phyloP scores from a whole-genome alignment of 2,888 invertebrate genomes.

The Synergus japonicus region DNA sequence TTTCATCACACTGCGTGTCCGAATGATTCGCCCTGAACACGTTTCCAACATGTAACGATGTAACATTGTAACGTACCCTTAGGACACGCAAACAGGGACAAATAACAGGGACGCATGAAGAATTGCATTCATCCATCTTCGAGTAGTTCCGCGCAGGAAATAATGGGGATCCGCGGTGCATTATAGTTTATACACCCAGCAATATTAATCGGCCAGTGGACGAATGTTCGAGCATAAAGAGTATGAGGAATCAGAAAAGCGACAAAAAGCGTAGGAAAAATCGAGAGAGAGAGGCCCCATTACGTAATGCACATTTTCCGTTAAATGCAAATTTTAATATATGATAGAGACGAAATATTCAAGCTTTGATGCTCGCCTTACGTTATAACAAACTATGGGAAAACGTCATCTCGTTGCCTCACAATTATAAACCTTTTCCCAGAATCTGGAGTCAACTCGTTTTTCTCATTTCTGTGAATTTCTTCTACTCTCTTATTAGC shows the following conservation, averaged over 20 bases:
- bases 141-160: conserved; percentile 48
- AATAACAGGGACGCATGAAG: conserved; percentile 55
- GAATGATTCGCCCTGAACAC: conserved; percentile 58
- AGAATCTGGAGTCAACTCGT: conserved; percentile 5
- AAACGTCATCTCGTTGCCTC: conserved; percentile 28
- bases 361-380: conserved; percentile 12
- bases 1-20: conserved; percentile 58
- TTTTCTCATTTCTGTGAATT: conserved; percentile 14
- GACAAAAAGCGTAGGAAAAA: not conserved
- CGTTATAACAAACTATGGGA: conserved; percentile 13
- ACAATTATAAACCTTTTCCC: conserved; percentile 27
- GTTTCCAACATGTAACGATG: conserved; percentile 37
- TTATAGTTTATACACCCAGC: conserved; percentile 23
- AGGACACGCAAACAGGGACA: conserved; percentile 37
- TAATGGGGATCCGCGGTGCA: conserved; percentile 34
- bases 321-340: not conserved
- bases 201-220: conserved; percentile 35
- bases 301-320: not conserved
- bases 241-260: not conserved
- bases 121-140: conserved; percentile 68
- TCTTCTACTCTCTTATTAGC: conserved; percentile 13
- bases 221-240: not conserved
- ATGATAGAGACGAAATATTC: not conserved
- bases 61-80: conserved; percentile 30
- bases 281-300: not conserved